Percentiles rank a stretch among this genome's conserved stretches.
Conservation (phyloP, 2,797 vertebrate species). For the Chaetodon trifasciatus region DNA sequence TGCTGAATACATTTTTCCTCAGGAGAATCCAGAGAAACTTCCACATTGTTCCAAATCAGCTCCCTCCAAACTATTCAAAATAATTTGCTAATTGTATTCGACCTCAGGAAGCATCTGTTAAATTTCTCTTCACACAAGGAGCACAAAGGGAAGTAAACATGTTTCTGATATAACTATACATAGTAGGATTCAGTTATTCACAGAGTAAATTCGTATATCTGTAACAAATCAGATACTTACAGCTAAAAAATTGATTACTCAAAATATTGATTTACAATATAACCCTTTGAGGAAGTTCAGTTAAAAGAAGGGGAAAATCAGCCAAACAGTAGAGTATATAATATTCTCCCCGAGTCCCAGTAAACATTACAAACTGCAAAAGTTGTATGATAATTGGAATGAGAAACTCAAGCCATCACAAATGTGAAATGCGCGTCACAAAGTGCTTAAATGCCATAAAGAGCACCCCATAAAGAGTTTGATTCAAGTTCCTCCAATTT, state of each 20-base stretch:
- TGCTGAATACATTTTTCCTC: conserved; percentile 11
- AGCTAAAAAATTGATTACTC: neutral
- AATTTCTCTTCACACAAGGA: neutral
- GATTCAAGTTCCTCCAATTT: neutral
- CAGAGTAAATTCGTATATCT: neutral
- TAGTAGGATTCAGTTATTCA: neutral
- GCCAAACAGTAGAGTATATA: neutral
- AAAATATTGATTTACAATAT: neutral
- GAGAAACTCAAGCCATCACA: neutral
- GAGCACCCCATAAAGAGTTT: neutral
- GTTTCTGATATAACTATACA: neutral
- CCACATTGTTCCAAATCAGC: neutral
- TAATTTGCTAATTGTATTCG: no score
- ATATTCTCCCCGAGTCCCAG: neutral
- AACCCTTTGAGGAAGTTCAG: neutral
- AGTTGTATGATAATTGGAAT: neutral
- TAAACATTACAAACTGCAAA: neutral
- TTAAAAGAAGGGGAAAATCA: neutral
- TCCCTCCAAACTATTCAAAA: neutral
- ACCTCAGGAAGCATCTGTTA: neutral
- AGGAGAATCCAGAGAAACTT: neutral
- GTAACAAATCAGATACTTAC: neutral
- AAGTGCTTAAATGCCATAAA: no score
- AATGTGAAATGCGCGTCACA: neutral
- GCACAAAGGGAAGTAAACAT: neutral